Conservation (phyloP, 2,113 vertebrate genomes). For the Cisticola juncidis region DNA sequence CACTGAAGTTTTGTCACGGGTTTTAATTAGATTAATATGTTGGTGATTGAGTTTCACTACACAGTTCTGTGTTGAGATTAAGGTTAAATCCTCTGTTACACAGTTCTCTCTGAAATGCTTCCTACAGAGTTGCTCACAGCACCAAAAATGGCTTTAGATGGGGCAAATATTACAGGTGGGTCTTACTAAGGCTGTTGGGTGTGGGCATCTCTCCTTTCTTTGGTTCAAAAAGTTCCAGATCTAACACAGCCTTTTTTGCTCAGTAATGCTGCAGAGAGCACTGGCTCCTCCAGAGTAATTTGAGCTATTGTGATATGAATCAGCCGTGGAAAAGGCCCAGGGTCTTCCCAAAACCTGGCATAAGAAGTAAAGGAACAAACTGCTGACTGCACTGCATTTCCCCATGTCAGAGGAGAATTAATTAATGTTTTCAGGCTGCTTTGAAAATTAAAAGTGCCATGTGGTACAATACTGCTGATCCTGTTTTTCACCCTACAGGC, state of each 20-base stretch:
- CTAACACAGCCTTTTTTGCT: not conserved
- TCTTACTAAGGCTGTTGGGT: not conserved
- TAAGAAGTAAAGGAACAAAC: not conserved
- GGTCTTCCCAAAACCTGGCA: not conserved
- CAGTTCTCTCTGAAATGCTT: not conserved
- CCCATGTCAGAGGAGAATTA: not conserved
- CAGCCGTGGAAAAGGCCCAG: not conserved
- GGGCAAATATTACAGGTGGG: not conserved
- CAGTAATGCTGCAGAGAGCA: not conserved
- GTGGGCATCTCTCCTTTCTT: not conserved
- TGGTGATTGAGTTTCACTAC: not conserved
- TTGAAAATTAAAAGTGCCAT: slow-evolving; percentile 11
- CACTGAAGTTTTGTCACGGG: not conserved
- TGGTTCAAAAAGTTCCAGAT: not conserved
- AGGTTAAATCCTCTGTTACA: not conserved
- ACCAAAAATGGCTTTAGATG: not conserved
- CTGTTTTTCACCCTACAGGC: not conserved
- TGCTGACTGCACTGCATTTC: not conserved
- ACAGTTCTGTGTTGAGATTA: not conserved
- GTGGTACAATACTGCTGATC: not conserved
- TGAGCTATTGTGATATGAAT: not conserved
- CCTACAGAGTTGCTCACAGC: not conserved
- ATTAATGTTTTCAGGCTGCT: not conserved
- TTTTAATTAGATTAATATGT: not conserved
- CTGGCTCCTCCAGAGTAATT: not conserved